Conservation (phyloP, 2,888 invertebrate species). For the Eristalinus sepulchralis region DNA sequence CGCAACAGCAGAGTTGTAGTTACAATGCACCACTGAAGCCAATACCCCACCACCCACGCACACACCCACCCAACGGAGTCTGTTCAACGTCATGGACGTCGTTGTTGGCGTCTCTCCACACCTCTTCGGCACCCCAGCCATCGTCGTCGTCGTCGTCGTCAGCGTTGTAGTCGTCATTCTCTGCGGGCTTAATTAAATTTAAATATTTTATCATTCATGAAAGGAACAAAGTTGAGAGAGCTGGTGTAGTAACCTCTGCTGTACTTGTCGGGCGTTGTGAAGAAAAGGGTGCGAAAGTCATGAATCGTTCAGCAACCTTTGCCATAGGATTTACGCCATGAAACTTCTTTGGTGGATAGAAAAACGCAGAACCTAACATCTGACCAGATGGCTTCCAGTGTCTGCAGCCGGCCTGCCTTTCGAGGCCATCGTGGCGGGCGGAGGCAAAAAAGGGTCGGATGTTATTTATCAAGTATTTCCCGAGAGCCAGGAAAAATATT, state of each 20-base stretch:
- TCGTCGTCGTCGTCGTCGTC: background rate
- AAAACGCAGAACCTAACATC: conserved; percentile 48
- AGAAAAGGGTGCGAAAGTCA: conserved; percentile 71
- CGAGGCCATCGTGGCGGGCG: background rate
- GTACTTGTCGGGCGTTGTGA: conserved; percentile 25
- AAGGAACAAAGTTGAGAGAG: conserved; percentile 66
- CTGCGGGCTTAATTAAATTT: conserved; percentile 80
- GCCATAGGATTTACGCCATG: conserved; percentile 61
- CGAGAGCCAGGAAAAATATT: conserved; percentile 65
- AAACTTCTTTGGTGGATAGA: conserved; percentile 47
- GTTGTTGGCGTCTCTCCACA: background rate
- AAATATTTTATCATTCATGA: conserved; percentile 80
- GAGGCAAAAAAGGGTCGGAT: conserved; percentile 71
- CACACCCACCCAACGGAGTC: background rate
- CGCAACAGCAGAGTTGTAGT: conserved; percentile 57
- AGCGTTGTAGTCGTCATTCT: conserved; percentile 53
- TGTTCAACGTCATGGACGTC: background rate
- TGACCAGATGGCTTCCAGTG: conserved; percentile 63
- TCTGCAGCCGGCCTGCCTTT: conserved; percentile 5
- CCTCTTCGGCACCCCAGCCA: too few relatives aligned
- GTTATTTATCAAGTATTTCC: conserved; percentile 74
- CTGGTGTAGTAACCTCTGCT: background rate
- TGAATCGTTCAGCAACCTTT: conserved; percentile 70
- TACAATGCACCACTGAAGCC: conserved; percentile 18
- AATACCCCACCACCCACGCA: background rate